phyloP scores from a whole-genome alignment of 2,797 vertebrate species.

The Sebastes nivosus region DNA sequence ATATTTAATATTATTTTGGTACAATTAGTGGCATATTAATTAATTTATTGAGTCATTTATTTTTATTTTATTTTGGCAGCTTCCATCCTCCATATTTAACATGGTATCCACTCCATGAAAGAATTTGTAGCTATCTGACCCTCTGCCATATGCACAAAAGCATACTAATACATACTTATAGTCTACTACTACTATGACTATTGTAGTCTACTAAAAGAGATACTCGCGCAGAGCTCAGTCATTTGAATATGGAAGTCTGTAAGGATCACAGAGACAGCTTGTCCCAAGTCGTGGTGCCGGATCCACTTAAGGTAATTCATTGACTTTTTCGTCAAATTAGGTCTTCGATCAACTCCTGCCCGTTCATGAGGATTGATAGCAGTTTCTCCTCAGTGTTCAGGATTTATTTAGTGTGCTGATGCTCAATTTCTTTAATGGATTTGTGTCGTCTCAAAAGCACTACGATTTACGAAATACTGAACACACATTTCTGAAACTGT shows the following conservation, averaged over 20 bases:
- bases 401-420: neutral
- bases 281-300: constrained; percentile 49
- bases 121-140: neutral
- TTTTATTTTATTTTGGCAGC: neutral
- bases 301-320: constrained; percentile 53
- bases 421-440: constrained; percentile 1
- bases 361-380: constrained; percentile 15
- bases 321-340: constrained; percentile 65
- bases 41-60: neutral
- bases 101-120: neutral
- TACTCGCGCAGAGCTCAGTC: neutral
- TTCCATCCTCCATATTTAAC: neutral
- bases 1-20: too few relatives aligned
- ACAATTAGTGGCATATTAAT: neutral
- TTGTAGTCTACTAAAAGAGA: neutral
- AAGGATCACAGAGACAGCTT: constrained; percentile 52
- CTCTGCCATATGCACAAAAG: neutral
- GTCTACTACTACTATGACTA: neutral
- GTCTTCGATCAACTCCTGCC: constrained; percentile 56
- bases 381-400: constrained; percentile 41
- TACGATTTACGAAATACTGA: constrained; percentile 3
- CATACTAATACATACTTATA: neutral
- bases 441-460: neutral
- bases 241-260: neutral
- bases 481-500: constrained; percentile 37